Evolutionary conservation across 1,140 invertebrate genomes (phyloP).

Genomic region (Drosophila trapezifrons): DNA sequence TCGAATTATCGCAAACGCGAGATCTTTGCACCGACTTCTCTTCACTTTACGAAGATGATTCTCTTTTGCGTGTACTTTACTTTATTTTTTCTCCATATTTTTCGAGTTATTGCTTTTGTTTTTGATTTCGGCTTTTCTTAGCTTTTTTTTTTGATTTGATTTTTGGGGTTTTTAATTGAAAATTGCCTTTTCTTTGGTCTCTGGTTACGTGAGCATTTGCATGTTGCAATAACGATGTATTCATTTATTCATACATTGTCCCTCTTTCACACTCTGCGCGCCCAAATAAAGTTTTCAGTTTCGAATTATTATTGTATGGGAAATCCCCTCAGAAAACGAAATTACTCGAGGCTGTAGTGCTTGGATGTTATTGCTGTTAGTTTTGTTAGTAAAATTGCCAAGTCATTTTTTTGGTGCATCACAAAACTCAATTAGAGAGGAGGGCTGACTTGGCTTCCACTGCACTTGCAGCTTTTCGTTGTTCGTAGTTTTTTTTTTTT

Average conservation of each 20-base stretch:
- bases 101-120: background rate
- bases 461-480: slow-evolving; percentile 26
- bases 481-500: slow-evolving; percentile 8
- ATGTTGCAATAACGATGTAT: slow-evolving; percentile 25
- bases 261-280: slow-evolving; percentile 2
- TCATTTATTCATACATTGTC: slow-evolving; percentile 11
- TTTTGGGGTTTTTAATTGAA: slow-evolving; percentile 29
- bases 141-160: slow-evolving; percentile 6
- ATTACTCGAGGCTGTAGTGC: slow-evolving; percentile 24
- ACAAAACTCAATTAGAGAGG: slow-evolving; percentile 45
- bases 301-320: slow-evolving; percentile 34
- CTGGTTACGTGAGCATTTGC: slow-evolving; percentile 44
- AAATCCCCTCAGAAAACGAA: slow-evolving; percentile 4
- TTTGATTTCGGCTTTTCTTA: too few relatives aligned
- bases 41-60: slow-evolving; percentile 11
- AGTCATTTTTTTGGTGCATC: slow-evolving; percentile 41
- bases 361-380: slow-evolving; percentile 1
- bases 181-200: slow-evolving; percentile 8
- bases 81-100: background rate
- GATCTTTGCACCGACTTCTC: slow-evolving; percentile 43
- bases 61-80: background rate
- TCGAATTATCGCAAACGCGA: slow-evolving; percentile 35
- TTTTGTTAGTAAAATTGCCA: slow-evolving; percentile 37
- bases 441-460: slow-evolving; percentile 15
- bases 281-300: slow-evolving; percentile 26